Conservation (phyloP, 2,797 vertebrate species). For the Catharus ustulatus region DNA sequence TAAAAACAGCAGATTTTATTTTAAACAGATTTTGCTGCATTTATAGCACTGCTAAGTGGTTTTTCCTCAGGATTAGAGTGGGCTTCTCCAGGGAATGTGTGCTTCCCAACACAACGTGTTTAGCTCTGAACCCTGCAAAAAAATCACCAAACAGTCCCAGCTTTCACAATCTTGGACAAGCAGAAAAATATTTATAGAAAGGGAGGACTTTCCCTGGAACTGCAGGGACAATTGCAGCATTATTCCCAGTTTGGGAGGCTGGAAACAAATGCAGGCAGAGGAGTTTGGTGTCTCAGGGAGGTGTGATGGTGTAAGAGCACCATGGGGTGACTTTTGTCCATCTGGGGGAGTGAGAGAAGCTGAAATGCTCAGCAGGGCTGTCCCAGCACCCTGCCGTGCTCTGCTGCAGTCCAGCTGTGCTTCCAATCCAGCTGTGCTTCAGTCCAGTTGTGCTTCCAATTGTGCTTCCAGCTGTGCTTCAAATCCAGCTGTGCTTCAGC, state of each 20-base stretch:
- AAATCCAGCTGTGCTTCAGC: background rate
- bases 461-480: background rate
- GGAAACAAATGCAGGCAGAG: background rate
- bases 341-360: background rate
- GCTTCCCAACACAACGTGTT: background rate
- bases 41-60: background rate
- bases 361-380: background rate
- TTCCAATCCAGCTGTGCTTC: background rate
- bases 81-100: background rate
- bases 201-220: background rate
- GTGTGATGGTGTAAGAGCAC: background rate
- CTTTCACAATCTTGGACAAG: background rate
- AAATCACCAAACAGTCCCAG: background rate
- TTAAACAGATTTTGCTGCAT: background rate
- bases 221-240: background rate
- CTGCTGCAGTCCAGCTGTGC: background rate
- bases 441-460: too few relatives aligned
- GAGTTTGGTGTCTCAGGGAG: background rate
- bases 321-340: background rate
- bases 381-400: background rate
- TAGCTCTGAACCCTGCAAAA: background rate
- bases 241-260: background rate
- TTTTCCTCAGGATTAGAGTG: background rate
- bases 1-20: background rate
- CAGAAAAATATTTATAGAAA: background rate